Evolutionary conservation across 1,140 invertebrate species (phyloP).

Genomic region (Camponotus pennsylvanicus): DNA sequence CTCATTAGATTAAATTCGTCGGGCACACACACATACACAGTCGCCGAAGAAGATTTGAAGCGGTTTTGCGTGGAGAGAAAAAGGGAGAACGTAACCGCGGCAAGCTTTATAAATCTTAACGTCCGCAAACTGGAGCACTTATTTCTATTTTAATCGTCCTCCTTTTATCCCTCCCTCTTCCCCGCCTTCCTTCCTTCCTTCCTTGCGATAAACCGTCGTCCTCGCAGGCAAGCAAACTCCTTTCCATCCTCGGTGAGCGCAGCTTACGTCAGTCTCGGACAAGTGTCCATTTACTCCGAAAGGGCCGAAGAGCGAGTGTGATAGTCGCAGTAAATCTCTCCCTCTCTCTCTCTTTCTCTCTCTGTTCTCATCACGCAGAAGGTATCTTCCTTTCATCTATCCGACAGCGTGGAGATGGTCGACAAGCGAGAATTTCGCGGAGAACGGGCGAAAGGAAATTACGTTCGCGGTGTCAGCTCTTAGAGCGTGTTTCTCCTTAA

Average conservation of each 20-base stretch:
- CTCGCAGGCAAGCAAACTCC: conserved; percentile 53
- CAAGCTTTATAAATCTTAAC: conserved; percentile 70
- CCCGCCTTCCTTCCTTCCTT: neutral
- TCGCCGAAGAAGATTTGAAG: conserved; percentile 29
- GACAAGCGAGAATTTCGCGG: conserved; percentile 41
- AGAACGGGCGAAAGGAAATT: conserved; percentile 62
- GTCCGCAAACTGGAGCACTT: conserved; percentile 69
- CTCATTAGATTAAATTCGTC: conserved; percentile 28
- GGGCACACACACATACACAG: neutral
- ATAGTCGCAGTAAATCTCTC: conserved; percentile 66
- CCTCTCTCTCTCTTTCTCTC: conserved; percentile 14
- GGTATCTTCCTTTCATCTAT: conserved; percentile 12
- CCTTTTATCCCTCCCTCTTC: conserved; percentile 56
- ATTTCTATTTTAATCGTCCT: conserved; percentile 72
- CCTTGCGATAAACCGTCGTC: conserved; percentile 65
- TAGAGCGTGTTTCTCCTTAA: conserved; percentile 44
- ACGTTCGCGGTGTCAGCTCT: conserved; percentile 45
- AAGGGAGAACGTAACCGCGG: conserved; percentile 22
- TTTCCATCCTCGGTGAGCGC: conserved; percentile 51
- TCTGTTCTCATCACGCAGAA: neutral
- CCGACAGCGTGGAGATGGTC: neutral
- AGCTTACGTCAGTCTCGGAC: conserved; percentile 57
- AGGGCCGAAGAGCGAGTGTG: conserved; percentile 43
- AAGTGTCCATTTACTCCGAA: conserved; percentile 70
- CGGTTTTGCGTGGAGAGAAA: neutral